Conservation (phyloP, 2,888 invertebrate species). For the Eurois occulta region DNA sequence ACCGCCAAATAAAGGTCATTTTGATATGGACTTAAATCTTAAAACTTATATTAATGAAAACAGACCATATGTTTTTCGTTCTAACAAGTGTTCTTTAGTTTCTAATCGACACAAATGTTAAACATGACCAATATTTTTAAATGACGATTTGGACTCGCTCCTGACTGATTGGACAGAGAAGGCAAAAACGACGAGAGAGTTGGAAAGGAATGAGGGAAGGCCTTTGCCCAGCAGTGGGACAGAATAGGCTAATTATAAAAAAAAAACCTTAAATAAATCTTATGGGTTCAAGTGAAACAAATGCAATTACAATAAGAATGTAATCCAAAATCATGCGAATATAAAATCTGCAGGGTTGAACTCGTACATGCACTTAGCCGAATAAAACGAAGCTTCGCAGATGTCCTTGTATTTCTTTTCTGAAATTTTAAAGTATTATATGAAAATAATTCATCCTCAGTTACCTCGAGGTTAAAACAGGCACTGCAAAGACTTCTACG, state of each 20-base stretch:
- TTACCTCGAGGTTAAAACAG: not conserved
- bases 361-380: conserved; percentile 85
- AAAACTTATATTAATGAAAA: not conserved
- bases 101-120: not conserved
- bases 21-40: not conserved
- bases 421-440: conserved; percentile 69
- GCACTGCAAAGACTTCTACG: not conserved
- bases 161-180: too few relatives aligned
- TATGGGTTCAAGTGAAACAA: conserved; percentile 42
- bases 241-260: too few relatives aligned
- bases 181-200: too few relatives aligned
- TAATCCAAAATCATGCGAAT: conserved; percentile 74
- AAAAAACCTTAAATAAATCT: too few relatives aligned
- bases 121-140: too few relatives aligned
- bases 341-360: conserved; percentile 83
- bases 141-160: too few relatives aligned
- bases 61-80: not conserved
- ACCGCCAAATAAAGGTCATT: not conserved
- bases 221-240: too few relatives aligned
- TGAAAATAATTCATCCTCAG: not conserved
- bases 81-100: not conserved
- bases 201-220: too few relatives aligned
- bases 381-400: conserved; percentile 84
- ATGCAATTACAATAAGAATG: not conserved
- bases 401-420: conserved; percentile 85